A percentile compares a stretch with the other conserved stretches of the same genome.
These are phyloP conservation scores for Alligator sinensis DNA, from an alignment of 2,113 vertebrate genomes.

Conservation along the genomic window DNA sequence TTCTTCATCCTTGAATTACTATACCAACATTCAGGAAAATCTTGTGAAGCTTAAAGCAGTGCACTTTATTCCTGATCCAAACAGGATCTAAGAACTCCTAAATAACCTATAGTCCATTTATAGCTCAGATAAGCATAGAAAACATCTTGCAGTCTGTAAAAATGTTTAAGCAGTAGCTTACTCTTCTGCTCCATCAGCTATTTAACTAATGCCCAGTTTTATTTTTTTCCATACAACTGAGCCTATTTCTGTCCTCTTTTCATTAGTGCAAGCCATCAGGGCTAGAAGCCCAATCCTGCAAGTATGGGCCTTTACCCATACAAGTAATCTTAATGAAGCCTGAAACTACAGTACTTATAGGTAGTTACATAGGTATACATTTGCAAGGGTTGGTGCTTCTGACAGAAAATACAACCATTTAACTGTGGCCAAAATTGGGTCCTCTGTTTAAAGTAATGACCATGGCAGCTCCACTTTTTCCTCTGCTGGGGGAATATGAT, in stretches of 20 bases:
- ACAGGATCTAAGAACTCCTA: not conserved
- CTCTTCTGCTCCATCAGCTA: not conserved
- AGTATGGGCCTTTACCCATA: not conserved
- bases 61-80: not conserved
- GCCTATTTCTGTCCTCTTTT: not conserved
- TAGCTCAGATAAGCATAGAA: not conserved
- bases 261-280: not conserved
- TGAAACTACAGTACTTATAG: no score
- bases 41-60: not conserved
- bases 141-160: not conserved
- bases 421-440: not conserved
- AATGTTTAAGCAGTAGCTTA: not conserved
- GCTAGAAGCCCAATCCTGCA: not conserved
- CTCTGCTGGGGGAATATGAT: not conserved
- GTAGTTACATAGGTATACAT: not conserved
- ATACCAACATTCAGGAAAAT: not conserved
- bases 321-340: not conserved
- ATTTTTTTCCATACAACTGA: not conserved
- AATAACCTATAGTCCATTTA: not conserved
- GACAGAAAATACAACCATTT: not conserved
- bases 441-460: not conserved
- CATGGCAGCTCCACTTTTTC: not conserved
- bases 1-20: not conserved
- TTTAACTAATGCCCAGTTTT: not conserved
- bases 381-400: not conserved